A percentile compares a stretch with the other conserved stretches of the same genome.
Evolutionary conservation across 2,888 invertebrate genomes (phyloP).

Genomic region (Heliconius sara): DNA sequence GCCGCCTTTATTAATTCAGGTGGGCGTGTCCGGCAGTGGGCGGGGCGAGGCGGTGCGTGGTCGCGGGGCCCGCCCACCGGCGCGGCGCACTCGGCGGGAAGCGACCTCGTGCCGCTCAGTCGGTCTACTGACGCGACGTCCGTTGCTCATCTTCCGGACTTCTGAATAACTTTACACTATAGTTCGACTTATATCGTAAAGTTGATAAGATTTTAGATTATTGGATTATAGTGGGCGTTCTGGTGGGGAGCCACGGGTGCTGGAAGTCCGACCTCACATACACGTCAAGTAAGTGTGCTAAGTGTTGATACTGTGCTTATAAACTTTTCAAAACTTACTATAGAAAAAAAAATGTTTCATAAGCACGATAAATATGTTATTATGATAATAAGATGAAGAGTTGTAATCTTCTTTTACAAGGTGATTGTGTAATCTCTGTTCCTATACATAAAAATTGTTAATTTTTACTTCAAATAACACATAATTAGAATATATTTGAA

Average conservation of each 20-base stretch:
- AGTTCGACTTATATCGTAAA: constrained; percentile 42
- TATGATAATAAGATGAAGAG: background rate
- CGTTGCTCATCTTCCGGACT: constrained; percentile 65
- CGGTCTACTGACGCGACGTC: constrained; percentile 75
- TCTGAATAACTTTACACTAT: constrained; percentile 58
- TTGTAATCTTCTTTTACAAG: background rate
- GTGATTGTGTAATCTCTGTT: background rate
- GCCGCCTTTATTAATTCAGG: constrained; percentile 83
- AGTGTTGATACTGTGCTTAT: constrained; percentile 53
- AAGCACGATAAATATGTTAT: background rate
- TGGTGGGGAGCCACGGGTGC: constrained; percentile 27
- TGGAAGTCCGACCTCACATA: constrained; percentile 65
- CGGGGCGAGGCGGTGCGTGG: constrained; percentile 65
- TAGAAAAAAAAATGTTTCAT: background rate
- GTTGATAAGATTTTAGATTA: constrained; percentile 35
- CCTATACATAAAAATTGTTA: background rate
- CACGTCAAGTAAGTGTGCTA: constrained; percentile 78
- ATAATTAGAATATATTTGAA: background rate
- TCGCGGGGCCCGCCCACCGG: constrained; percentile 63
- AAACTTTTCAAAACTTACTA: background rate
- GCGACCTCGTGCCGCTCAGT: constrained; percentile 62
- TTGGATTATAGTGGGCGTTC: constrained; percentile 35
- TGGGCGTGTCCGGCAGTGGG: constrained; percentile 74
- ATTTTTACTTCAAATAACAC: background rate
- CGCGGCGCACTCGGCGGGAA: constrained; percentile 55